Conservation (phyloP, 2,113 vertebrate genomes). For the Myrmecobius fasciatus region DNA sequence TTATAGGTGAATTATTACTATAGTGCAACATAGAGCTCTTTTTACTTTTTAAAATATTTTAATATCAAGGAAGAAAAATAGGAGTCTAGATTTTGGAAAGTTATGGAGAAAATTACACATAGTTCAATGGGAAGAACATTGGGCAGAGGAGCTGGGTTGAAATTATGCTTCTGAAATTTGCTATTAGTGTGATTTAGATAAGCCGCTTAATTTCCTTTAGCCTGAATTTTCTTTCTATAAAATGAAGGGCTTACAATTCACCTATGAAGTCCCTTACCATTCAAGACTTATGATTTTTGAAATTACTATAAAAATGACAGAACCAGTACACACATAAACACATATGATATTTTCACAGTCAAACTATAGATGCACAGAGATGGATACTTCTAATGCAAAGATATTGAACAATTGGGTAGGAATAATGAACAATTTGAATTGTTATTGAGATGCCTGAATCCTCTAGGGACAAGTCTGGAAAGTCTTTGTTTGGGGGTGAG, state of each 20-base stretch:
- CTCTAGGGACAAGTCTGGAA: conserved; percentile 8
- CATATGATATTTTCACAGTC: not conserved
- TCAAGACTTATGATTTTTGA: not conserved
- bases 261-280: not conserved
- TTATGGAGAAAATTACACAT: not conserved
- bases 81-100: not conserved
- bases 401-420: not conserved
- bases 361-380: not conserved
- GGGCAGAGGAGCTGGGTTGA: too few species aligned
- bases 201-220: not conserved
- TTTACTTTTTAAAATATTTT: conserved; percentile 31
- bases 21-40: not conserved
- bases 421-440: not conserved
- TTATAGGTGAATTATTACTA: not conserved
- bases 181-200: not conserved
- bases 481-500: not conserved
- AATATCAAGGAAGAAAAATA: conserved; percentile 10
- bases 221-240: not conserved
- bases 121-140: not conserved
- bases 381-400: not conserved
- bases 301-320: not conserved
- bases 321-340: not conserved
- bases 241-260: not conserved
- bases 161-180: not conserved
- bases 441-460: not conserved